Conservation (phyloP, 2,888 invertebrate species). For the Tyria jacobaeae region DNA sequence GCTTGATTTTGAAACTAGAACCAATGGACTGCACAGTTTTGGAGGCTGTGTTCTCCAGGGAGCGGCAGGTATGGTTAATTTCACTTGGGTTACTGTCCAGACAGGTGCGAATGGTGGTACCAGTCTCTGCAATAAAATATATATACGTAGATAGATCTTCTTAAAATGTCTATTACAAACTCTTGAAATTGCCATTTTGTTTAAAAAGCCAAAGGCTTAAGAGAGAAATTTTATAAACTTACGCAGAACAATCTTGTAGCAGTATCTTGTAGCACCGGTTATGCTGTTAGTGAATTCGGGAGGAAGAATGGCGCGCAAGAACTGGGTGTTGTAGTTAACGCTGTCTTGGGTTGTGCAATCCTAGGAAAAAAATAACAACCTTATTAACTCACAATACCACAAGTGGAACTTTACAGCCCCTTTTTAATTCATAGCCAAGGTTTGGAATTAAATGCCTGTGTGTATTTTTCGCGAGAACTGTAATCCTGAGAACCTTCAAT, state of each 20-base stretch:
- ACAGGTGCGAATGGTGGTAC: conserved; percentile 73
- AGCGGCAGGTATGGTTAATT: conserved; percentile 67
- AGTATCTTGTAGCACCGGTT: conserved; percentile 71
- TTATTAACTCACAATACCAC: neutral
- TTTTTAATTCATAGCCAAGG: too few relatives aligned
- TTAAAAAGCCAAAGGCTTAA: neutral
- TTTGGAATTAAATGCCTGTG: too few relatives aligned
- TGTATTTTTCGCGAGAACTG: too few relatives aligned
- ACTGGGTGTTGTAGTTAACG: conserved; percentile 60
- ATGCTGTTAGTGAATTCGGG: conserved; percentile 59
- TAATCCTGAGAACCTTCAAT: too few relatives aligned
- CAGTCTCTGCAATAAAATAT: conserved; percentile 63
- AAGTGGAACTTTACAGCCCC: neutral
- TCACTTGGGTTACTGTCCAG: conserved; percentile 71
- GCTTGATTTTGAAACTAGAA: conserved; percentile 58
- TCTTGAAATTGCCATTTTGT: too few relatives aligned
- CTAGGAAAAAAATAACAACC: conserved; percentile 49
- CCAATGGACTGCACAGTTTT: conserved; percentile 28
- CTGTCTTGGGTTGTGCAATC: conserved; percentile 63
- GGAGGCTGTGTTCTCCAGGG: conserved; percentile 55
- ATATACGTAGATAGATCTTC: too few relatives aligned
- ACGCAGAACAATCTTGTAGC: conserved; percentile 76
- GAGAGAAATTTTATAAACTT: conserved; percentile 44
- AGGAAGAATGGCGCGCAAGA: conserved; percentile 63
- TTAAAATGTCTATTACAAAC: too few relatives aligned